These are phyloP conservation scores for Hylaeus anthracinus DNA, from an alignment of 1,140 invertebrate genomes.

Conservation along the genomic window DNA sequence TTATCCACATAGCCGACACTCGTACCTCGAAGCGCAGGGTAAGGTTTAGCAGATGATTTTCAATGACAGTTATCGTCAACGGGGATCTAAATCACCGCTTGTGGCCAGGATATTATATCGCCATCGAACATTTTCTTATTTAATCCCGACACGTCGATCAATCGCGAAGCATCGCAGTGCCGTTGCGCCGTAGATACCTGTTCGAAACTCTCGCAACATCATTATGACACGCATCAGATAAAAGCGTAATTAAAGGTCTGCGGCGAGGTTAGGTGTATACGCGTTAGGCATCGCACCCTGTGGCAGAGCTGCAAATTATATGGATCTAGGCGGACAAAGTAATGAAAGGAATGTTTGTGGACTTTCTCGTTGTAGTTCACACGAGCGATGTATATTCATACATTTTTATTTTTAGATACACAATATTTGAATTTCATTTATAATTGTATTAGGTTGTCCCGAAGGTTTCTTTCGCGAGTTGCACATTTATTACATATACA, in stretches of 20 bases:
- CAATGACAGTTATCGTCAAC: slow-evolving; percentile 26
- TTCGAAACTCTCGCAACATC: slow-evolving; percentile 65
- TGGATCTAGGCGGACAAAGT: no score
- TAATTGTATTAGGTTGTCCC: no score
- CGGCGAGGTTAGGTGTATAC: neutral
- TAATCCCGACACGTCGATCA: slow-evolving; percentile 26
- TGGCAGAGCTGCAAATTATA: no score
- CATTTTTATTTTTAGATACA: no score
- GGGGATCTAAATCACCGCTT: slow-evolving; percentile 37
- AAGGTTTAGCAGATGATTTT: slow-evolving; percentile 10
- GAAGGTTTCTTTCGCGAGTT: no score
- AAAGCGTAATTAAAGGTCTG: slow-evolving; percentile 72
- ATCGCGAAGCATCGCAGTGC: slow-evolving; percentile 16
- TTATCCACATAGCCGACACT: slow-evolving; percentile 2
- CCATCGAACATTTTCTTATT: slow-evolving; percentile 31
- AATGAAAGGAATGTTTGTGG: no score
- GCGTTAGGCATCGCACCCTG: slow-evolving; percentile 18
- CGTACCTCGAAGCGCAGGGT: neutral
- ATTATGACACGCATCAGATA: slow-evolving; percentile 72
- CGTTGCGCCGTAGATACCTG: slow-evolving; percentile 41
- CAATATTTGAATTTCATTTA: no score
- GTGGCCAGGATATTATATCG: slow-evolving; percentile 11
- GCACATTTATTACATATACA: no score
- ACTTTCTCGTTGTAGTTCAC: neutral
- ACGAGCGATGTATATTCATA: no score